phyloP scores from a whole-genome alignment of 2,888 invertebrate genomes.

The Entomobrya multifasciata region DNA sequence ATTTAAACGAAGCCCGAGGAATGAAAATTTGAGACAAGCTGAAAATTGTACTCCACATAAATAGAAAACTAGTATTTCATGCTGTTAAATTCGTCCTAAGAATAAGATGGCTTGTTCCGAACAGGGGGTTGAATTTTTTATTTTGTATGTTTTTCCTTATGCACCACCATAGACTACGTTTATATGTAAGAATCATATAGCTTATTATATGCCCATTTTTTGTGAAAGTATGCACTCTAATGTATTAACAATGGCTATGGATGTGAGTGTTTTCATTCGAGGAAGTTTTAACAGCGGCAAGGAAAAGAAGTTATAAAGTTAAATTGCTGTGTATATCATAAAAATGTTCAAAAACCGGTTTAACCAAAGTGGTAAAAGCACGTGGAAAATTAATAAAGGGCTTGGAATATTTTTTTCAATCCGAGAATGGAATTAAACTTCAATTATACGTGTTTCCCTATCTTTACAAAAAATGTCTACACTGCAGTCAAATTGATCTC shows the following conservation, averaged over 20 bases:
- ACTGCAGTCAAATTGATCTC: neutral
- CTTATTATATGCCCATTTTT: constrained; percentile 51
- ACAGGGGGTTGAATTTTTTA: too few relatives aligned
- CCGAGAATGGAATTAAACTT: too few relatives aligned
- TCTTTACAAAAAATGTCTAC: neutral
- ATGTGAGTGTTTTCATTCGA: constrained; percentile 26
- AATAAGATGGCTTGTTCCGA: too few relatives aligned
- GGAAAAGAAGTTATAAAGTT: constrained; percentile 33
- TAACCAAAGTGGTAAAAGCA: neutral
- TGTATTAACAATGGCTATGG: constrained; percentile 26
- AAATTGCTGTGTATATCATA: constrained; percentile 57
- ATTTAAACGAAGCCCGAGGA: too few relatives aligned
- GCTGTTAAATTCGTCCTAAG: too few relatives aligned
- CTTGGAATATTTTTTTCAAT: too few relatives aligned
- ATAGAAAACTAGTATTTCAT: too few relatives aligned
- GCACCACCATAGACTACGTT: constrained; percentile 27
- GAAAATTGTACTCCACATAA: too few relatives aligned
- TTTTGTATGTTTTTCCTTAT: too few relatives aligned
- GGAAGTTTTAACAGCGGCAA: constrained; percentile 11
- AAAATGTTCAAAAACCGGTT: neutral
- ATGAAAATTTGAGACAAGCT: too few relatives aligned
- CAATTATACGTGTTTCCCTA: neutral
- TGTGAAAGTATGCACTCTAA: constrained; percentile 49
- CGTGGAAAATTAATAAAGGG: neutral
- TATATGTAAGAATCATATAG: constrained; percentile 47